Conservation (phyloP, 2,888 invertebrate genomes). For the Gortyna flavago region DNA sequence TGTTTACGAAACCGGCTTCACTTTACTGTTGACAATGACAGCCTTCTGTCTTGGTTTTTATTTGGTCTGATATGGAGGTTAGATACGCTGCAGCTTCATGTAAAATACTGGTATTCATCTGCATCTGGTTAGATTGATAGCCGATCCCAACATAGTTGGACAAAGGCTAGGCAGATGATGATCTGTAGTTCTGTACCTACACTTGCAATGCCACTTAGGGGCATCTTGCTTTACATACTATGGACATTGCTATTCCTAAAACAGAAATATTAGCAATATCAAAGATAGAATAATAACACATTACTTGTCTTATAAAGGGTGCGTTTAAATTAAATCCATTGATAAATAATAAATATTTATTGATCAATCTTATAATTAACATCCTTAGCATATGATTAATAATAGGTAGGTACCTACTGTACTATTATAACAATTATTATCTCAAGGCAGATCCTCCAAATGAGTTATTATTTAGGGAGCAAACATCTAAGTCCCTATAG, state of each 20-base stretch:
- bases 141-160: no score
- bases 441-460: conserved; percentile 18
- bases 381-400: not conserved
- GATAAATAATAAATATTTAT: not conserved
- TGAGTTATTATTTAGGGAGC: conserved; percentile 49
- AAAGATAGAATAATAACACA: not conserved
- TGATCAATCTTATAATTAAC: not conserved
- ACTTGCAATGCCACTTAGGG: not conserved
- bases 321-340: not conserved
- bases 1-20: no score
- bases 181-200: no score
- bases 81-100: no score
- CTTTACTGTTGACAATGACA: no score
- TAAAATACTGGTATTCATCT: no score
- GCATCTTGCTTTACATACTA: not conserved
- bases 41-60: no score
- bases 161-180: no score
- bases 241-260: not conserved
- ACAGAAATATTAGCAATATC: not conserved
- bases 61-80: no score
- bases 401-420: not conserved
- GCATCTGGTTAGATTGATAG: no score
- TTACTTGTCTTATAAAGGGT: not conserved
- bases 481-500: conserved; percentile 52
- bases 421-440: conserved; percentile 1